Evolutionary conservation across 2,888 invertebrate genomes (phyloP), one percentile per base, ranked within the genome.

Genomic region (Epirrita christyi): DNA sequence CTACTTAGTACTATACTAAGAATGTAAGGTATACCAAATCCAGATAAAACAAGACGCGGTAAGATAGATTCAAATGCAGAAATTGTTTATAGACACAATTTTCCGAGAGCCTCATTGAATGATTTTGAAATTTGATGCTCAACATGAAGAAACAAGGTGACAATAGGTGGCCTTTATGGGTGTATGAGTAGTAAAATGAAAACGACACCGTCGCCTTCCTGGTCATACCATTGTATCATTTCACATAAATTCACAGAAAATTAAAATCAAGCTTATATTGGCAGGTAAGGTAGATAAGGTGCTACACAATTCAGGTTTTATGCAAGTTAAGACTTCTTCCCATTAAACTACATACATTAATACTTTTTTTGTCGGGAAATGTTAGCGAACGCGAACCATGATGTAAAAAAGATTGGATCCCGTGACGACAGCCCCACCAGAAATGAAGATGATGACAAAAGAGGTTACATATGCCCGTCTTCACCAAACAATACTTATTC

Each of bases 151-250:
- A 80, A 85, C 84, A 83, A 84, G 61, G 60, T 73, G 74, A 85
- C 83, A 86, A 83, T 83, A 80, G 80, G 75, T 78, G 75, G 73
- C 77, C 75, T 73, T 78, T 78, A 78, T 75, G 75, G 75, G n/a
- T 27, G 74, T 73, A 74, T 67, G 67, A 65, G 42, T 46, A 63
- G 71, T 50, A 50, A 37, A 49, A 28, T 76, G 78, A 82, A 83
- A 77, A 79, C 66, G 80, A 86, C 76, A 83, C 79, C 42, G 41
- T 61, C 67, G 71, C 66, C 67, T 77, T 75, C 73, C 71, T 72
- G 72, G 75, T 70, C 73, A 63, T 63, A 66, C 72, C 61, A 67
- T 73, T 60, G 58, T 62, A 55, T 54, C 55, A 43, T 37, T n/a
- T 49, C 11, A 28, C 11, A 34, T 13, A 14, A 52, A 32, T 52